These are phyloP conservation scores for Crax fasciolata DNA, from an alignment of 2,797 vertebrate species.

Conservation along the genomic window DNA sequence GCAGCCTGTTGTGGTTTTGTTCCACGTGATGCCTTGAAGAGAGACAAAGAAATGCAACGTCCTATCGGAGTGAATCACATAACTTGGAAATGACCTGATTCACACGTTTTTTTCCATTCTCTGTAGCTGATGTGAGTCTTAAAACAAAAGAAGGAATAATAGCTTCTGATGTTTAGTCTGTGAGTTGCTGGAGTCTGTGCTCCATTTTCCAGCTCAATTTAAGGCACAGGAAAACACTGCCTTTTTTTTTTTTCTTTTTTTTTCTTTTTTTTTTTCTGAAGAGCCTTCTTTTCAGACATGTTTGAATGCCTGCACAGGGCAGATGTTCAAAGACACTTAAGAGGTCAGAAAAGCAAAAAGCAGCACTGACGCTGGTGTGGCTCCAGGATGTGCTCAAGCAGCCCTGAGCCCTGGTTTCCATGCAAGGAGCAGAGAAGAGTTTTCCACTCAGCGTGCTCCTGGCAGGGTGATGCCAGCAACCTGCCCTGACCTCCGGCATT, in stretches of 20 bases:
- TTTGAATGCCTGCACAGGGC: neutral
- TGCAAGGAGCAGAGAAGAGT: neutral
- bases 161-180: constrained; percentile 8
- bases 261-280: neutral
- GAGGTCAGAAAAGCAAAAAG: neutral
- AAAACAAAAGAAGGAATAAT: constrained; percentile 6
- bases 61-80: constrained; percentile 73
- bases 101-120: constrained; percentile 77
- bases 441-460: neutral
- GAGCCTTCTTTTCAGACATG: neutral
- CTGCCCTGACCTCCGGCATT: neutral
- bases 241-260: neutral
- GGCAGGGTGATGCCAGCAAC: neutral
- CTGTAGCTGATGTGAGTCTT: constrained; percentile 15
- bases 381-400: neutral
- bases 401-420: neutral
- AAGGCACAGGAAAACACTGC: neutral
- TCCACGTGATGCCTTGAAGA: constrained; percentile 71
- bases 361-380: fast-evolving
- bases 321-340: neutral
- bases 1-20: constrained; percentile 73
- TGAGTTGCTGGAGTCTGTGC: neutral
- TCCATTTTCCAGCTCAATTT: constrained; percentile 1
- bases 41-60: constrained; percentile 69
- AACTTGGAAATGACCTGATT: constrained; percentile 76